Evolutionary conservation across 2,797 vertebrate genomes (phyloP), one percentile per base, ranked within the genome.

Genomic region (Oreonectes daqikongensis): DNA sequence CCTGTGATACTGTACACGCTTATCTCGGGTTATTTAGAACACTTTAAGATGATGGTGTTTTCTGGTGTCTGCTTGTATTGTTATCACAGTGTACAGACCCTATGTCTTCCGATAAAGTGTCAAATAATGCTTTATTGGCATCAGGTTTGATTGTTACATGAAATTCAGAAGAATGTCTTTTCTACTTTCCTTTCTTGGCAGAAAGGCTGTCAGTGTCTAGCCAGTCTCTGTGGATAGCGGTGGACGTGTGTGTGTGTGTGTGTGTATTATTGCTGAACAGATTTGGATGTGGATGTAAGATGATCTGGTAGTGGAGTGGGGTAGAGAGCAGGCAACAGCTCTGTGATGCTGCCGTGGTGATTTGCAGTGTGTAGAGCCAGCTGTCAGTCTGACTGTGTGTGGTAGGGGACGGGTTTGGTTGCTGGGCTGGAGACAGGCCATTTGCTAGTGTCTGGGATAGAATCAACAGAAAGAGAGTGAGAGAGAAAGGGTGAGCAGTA

Each of bases 301-400:
- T 80, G 80, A 84, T 84, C 72, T 20, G 71, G 72, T 69, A 65
- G 78, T 82, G 74, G 80, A 81, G 82, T 57, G 82, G 73, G 76
- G 32, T 24, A 61, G 73, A 61, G 75, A 82, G 69, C 71, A 78
- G 84, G 83, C 59, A n/a, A 2, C 14, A 40, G 52, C 18, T 79
- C 48, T 78, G 76, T 57, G 80, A 77, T 79, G 79, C 83, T 84
- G 82, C 78, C 89, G 90, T 92, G 92, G 91, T 91, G 87, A 89
- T 91, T 91, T 88, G 86, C 87, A 86, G 87, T 85, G 89, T 90
- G 72, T 70, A 79, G 85, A 90, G 89, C 90, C 92, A 93, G 92
- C 92, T 93, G 92, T 93, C 90, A 87, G 83, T 86, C 88, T 89
- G 88, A 88, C 89, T 92, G 91, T 92, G 92, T 86, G 86, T 89